Evolutionary conservation across 2,113 vertebrate species (phyloP), one percentile per base, ranked within the genome.

Genomic region (Sinocyclocheilus rhinocerous): DNA sequence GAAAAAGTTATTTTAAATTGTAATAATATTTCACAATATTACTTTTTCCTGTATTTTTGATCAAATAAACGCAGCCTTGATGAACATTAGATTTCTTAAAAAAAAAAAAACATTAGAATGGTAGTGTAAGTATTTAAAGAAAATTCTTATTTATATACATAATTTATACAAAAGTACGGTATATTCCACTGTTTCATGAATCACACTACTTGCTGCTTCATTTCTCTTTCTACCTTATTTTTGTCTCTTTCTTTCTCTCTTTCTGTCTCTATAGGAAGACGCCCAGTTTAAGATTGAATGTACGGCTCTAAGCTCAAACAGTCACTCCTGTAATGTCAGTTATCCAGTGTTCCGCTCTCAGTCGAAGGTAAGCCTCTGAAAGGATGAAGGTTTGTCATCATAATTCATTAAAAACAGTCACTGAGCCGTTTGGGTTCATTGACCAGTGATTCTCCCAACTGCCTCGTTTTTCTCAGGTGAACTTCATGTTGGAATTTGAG

Each of bases 401-500:
- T 48, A 9, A 33, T 52, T 69, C 45, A 83, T 73, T 70, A 6
- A 72, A 72, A 83, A 70, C 9, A 83, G 15, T 33, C 63, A 36
- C 26, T 55, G 5, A 39, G 11, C 5, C 3, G 15, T 22, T 50
- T 82, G 3, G n/a, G 20, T 75, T 42, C 20, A 78, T 2, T 39
- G 22, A 42, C 9, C 48, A 3, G 16, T 52, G 39, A 36, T n/a
- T 59, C 52, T 83, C 33, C 77, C 9, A 59, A 33, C 20, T 79
- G 67, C 85, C 36, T 87, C 52, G 3, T 26, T 24, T 82, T n/a
- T 75, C 83, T 76, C 90, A 99, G 97, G 96, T 97, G 80, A 95
- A 95, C 88, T 96, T 99, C 86, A 90, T 95, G 91, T 84, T 99
- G 86, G 98, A 98, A 93, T 96, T 99, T 88, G 97, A 99, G 91